Evolutionary conservation across 2,888 invertebrate species (phyloP), one percentile per base, ranked within the genome.

Genomic region (Rotaria magnacalcarata): DNA sequence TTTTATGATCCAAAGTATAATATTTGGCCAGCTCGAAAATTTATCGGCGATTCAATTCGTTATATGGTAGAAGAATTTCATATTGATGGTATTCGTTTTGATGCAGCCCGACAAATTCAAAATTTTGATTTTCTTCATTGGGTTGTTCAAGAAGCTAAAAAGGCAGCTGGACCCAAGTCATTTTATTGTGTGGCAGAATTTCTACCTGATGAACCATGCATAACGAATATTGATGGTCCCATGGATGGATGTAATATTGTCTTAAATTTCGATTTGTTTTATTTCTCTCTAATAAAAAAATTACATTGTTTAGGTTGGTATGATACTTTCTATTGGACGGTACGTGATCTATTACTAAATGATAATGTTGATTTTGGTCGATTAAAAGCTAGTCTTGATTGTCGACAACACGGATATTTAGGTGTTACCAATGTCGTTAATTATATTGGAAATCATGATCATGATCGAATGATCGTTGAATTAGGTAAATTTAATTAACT

Each of bases 401-500:
- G 80, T 47, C 80, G 80, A 80, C 80, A 47, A 47, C 80, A 47
- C 24, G 80, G 80, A 43, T 80, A n/a, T 24, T 80, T 80, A n/a
- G 80, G 80, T 80, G 80, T 80, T 8, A n/a, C 47, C 5, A 80
- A 80, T 47, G 80, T 80, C 5, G 80, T 80, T 43, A 80, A 80
- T 43, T 80, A 80, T n/a, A 80, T 80, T 80, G 80, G 80, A 47
- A 80, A 80, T 80, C 80, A 80, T 80, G 80, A 80, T 80, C 80
- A 80, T 80, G 80, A 80, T 80, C 80, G 80, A 24, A 47, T 80
- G n/a, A 11, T 80, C n/a, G 24, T 80, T n/a, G 80, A 80, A 80
- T 14, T 80, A n/a, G 80, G 80, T 75, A 75, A 21, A 24, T 75
- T 34, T 34, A 34, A 34, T 34, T 34, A 34, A 34, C 34, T 3